Evolutionary conservation across 92 coral and sea anemone genomes (phyloP), one percentile per base, ranked within the genome.

Genomic region (Parazoanthus atlanticus): DNA sequence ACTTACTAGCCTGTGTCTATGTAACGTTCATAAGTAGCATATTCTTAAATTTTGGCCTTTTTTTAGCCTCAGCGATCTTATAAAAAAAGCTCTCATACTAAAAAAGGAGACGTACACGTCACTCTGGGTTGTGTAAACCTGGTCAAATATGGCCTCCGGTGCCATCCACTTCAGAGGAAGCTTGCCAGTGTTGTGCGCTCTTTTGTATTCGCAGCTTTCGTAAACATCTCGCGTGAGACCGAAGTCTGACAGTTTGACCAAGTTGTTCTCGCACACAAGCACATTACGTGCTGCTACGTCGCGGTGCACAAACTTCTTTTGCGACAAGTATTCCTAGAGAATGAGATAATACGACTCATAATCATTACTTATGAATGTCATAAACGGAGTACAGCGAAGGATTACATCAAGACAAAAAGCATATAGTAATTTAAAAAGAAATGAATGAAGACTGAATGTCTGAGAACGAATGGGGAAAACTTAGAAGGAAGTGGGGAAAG

Each of bases 151-250:
- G 30, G 98, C 92, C 67, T 95, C 98, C 7, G 90, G 91, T 3
- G 98, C 98, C 98, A 95, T 95, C 98, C 98, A 95, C 58, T 95
- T 95, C 70, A 95, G 86, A 0, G 98, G 98, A 6, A 95, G 93
- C 74, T 95, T 95, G 23, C 96, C 95, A 0, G 92, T 80, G 56
- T 81, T 92, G 80, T 92, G 91, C 3, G 93, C 84, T 40, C 92
- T 95, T 32, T 93, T 95, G 75, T 95, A 95, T 47, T 95, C 95
- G 54, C 93, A 88, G 90, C 94, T 95, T 82, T 91, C 96, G 82
- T 93, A 95, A 15, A 95, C 96, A 83, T 95, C 96, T 30, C 98
- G 92, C 2, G 98, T 93, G 88, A 95, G 86, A 12, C 98, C 98
- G 81, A 95, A 95, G 86, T 95, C 98, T 10, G 98, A 93, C 67